These are phyloP conservation scores for Neria commutata DNA, from an alignment of 2,888 invertebrate species.

Conservation along the genomic window DNA sequence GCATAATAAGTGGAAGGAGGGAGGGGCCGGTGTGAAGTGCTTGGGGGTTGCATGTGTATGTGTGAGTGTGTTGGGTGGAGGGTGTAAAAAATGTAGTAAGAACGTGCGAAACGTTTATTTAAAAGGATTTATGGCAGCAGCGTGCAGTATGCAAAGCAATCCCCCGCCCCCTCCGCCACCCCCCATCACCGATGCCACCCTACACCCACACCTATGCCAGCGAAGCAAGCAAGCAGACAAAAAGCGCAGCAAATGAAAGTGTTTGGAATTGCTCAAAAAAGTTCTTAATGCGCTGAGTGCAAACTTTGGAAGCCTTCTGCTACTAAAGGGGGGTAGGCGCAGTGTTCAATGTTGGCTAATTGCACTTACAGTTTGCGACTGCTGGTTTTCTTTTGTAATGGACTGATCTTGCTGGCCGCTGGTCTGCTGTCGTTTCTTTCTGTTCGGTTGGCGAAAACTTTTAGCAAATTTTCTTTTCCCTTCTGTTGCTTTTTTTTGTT, in stretches of 20 bases:
- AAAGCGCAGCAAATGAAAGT: conserved; percentile 3
- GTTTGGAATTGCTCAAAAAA: background rate
- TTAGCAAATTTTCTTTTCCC: no score
- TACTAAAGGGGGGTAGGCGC: no score
- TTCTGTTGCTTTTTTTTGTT: conserved; percentile 25
- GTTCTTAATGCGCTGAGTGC: background rate
- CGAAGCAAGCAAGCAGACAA: background rate
- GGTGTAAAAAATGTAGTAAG: conserved; percentile 42
- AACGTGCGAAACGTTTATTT: conserved; percentile 56
- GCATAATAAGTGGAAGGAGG: background rate
- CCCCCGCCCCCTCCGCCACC: background rate
- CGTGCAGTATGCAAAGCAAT: conserved; percentile 53
- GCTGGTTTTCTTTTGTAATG: no score
- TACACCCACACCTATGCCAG: conserved; percentile 25
- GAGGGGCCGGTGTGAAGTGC: background rate
- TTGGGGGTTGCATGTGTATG: background rate
- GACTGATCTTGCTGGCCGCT: no score
- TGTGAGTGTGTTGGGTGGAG: background rate
- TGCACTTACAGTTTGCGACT: no score
- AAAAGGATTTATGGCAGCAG: conserved; percentile 55
- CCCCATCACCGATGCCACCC: no score
- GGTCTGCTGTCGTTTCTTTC: no score
- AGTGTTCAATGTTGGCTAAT: no score
- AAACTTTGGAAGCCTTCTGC: no score
- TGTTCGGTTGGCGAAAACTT: no score